Evolutionary conservation across 2,888 invertebrate genomes (phyloP).

Genomic region (Siphlonurus alternatus): DNA sequence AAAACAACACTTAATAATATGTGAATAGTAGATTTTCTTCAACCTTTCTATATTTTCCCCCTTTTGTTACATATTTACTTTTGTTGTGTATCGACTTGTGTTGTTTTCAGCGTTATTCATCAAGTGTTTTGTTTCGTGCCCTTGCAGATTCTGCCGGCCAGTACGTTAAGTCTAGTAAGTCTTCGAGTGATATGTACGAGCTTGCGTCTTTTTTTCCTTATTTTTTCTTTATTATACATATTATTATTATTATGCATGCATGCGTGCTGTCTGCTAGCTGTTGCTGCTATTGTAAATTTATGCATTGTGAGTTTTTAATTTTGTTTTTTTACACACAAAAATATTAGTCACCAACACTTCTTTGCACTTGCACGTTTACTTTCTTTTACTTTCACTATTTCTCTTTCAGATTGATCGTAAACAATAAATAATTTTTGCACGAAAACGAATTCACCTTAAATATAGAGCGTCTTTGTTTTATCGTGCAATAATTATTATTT

Average conservation of each 20-base stretch:
- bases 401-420: no score
- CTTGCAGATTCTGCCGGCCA: slow-evolving; percentile 27
- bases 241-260: neutral
- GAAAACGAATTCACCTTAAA: no score
- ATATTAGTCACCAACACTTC: no score
- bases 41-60: neutral
- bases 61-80: neutral
- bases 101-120: neutral
- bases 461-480: no score
- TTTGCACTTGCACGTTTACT: no score
- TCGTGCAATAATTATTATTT: no score
- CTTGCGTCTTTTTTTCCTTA: neutral
- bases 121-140: slow-evolving; percentile 10
- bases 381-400: no score
- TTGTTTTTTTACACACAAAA: slow-evolving; percentile 7
- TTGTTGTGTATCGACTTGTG: neutral
- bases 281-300: neutral
- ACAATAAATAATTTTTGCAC: no score
- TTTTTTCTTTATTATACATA: neutral
- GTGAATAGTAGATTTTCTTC: neutral
- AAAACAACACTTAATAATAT: neutral
- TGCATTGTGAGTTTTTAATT: slow-evolving; percentile 1
- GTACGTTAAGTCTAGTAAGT: slow-evolving; percentile 25
- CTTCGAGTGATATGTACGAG: slow-evolving; percentile 22
- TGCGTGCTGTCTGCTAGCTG: neutral